Evolutionary conservation across 2,113 vertebrate species (phyloP).

Genomic region (Nothocercus nigrocapillus): DNA sequence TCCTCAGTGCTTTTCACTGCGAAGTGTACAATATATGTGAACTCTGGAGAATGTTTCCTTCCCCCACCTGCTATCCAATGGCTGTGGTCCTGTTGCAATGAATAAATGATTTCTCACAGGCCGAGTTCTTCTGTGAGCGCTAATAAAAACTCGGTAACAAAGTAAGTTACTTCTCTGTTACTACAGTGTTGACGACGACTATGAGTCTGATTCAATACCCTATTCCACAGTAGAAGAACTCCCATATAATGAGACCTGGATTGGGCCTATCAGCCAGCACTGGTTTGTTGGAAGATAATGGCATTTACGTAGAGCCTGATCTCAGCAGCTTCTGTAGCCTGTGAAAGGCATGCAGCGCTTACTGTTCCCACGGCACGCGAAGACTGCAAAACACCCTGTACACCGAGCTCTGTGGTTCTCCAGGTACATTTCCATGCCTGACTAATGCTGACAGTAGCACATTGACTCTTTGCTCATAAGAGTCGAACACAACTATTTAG

Average conservation of each 20-base stretch:
- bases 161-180: background rate
- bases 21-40: accelerated
- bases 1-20: background rate
- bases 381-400: background rate
- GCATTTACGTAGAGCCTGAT: background rate
- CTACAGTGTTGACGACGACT: background rate
- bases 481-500: slow-evolving; percentile 70
- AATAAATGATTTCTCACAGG: background rate
- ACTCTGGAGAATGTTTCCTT: background rate
- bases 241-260: background rate
- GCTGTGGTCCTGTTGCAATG: accelerated
- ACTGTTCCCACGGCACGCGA: background rate
- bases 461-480: slow-evolving; percentile 28
- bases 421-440: slow-evolving; percentile 55
- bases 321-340: background rate
- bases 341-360: background rate
- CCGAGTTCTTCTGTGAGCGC: background rate
- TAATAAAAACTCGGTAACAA: background rate
- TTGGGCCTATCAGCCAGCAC: background rate
- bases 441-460: slow-evolving; percentile 59
- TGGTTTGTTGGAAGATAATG: background rate
- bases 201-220: background rate
- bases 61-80: background rate
- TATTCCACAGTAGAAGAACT: background rate
- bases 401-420: background rate